phyloP scores from a whole-genome alignment of 1,140 invertebrate species.

The Cyclina sinensis region DNA sequence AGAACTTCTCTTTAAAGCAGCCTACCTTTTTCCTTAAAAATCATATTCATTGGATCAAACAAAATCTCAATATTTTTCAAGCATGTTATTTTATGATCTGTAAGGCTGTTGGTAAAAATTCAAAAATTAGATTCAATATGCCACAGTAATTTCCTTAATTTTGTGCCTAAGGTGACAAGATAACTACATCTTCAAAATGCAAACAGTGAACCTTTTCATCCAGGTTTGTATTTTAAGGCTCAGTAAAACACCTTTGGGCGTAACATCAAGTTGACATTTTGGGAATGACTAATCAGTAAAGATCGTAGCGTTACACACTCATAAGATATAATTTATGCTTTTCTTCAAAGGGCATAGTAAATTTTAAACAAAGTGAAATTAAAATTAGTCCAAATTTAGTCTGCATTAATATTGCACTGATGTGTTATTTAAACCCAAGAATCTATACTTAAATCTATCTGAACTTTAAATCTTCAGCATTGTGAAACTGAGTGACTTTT shows the following conservation, averaged over 20 bases:
- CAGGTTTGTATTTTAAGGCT: background rate
- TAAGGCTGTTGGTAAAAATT: background rate
- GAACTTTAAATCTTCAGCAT: too few relatives aligned
- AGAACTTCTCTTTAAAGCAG: too few relatives aligned
- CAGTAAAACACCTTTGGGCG: constrained; percentile 6
- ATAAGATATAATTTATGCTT: constrained; percentile 36
- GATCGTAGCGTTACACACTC: background rate
- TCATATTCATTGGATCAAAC: too few relatives aligned
- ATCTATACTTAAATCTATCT: too few relatives aligned
- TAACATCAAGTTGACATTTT: constrained; percentile 28
- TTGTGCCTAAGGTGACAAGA: background rate
- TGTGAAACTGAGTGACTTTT: too few relatives aligned
- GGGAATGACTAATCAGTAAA: constrained; percentile 28
- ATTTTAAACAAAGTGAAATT: constrained; percentile 18
- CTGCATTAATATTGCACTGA: too few relatives aligned
- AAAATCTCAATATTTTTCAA: background rate
- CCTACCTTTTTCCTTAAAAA: too few relatives aligned
- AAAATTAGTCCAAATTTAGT: background rate
- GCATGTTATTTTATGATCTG: background rate
- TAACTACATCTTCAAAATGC: background rate
- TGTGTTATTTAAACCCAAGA: too few relatives aligned
- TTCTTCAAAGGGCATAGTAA: constrained; percentile 14
- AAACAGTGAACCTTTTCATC: constrained; percentile 17
- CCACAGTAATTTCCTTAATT: constrained; percentile 1
- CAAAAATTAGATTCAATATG: background rate